Evolutionary conservation across 2,888 invertebrate species (phyloP), one percentile per base, ranked within the genome.

Genomic region (Craniophora ligustri): DNA sequence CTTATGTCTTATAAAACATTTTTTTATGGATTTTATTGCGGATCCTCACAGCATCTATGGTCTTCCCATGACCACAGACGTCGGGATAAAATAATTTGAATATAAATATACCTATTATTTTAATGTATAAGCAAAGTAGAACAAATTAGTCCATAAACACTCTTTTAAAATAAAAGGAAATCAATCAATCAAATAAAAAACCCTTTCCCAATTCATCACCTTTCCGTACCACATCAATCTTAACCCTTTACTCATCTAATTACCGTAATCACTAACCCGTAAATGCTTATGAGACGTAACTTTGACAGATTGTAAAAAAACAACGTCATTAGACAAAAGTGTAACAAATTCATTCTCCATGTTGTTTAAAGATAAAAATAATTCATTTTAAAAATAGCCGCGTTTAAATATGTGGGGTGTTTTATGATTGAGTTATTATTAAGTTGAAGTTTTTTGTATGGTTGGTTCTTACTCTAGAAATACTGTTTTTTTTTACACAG

Each of bases 261-360:
- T 74, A 71, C 14, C 58, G 30, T 36, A 47, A 49, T 53, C 67
- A 68, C 11, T 60, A 64, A 69, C 63, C 70, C 67, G 67, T 72
- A 60, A 68, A 75, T 48, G 51, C 47, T 62, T 0, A 35, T 23
- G 15, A 10, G 31, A 39, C 34, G 23, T 44, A 26, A 19, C 23
- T 38, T 15, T 60, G 61, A 70, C 67, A 65, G 13, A 54, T 59
- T 39, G 23, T 13, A 7, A 4, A 55, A 66, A 61, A 68, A 49
- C 55, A 31, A 32, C 18, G 18, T 14, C 50, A 14, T 13, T 36
- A 41, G 2, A 23, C 35, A 49, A 26, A 54, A 49, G 42, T 36
- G 47, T 42, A 41, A 59, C 72, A 57, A 66, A 72, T 71, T 69
- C 19, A 64, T 63, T 58, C 32, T 13, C 44, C 21, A 40, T 21